Evolutionary conservation across 35 echinoderm and acorn worm species (phyloP).

Genomic region (Heliocidaris tuberculata): DNA sequence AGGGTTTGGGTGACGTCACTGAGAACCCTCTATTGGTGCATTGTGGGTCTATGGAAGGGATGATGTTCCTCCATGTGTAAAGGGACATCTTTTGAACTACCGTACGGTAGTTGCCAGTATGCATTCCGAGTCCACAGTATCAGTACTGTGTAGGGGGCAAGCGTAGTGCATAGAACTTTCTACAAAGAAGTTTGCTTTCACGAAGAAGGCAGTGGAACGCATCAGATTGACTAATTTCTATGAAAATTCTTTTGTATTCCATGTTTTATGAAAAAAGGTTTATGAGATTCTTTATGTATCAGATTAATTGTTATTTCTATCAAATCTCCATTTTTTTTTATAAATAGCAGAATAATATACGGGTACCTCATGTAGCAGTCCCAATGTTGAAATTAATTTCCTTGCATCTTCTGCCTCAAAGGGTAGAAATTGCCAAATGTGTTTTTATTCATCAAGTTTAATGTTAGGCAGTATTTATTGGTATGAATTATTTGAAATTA

Average conservation of each 20-base stretch:
- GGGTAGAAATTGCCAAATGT: no score
- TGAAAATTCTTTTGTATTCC: neutral
- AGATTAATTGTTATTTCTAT: no score
- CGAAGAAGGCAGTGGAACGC: neutral
- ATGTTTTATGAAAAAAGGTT: no score
- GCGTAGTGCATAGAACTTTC: neutral
- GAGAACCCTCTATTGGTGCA: neutral
- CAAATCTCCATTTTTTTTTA: no score
- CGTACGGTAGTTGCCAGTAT: neutral
- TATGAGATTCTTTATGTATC: no score
- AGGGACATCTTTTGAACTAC: neutral
- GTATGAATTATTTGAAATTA: no score
- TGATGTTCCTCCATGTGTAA: neutral
- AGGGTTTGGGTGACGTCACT: neutral
- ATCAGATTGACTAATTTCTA: neutral
- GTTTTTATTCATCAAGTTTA: no score
- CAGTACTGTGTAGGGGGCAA: neutral
- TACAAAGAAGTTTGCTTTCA: no score
- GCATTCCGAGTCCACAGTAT: slow-evolving; percentile 30
- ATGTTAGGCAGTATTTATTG: no score
- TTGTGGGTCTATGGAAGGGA: neutral
- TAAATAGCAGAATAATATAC: no score
- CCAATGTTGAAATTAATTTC: neutral
- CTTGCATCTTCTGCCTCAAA: no score
- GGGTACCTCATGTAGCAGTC: neutral